These are phyloP conservation scores for Caenorhabditis sp. DNA, from an alignment of 2,888 invertebrate species.

Conservation along the genomic window DNA sequence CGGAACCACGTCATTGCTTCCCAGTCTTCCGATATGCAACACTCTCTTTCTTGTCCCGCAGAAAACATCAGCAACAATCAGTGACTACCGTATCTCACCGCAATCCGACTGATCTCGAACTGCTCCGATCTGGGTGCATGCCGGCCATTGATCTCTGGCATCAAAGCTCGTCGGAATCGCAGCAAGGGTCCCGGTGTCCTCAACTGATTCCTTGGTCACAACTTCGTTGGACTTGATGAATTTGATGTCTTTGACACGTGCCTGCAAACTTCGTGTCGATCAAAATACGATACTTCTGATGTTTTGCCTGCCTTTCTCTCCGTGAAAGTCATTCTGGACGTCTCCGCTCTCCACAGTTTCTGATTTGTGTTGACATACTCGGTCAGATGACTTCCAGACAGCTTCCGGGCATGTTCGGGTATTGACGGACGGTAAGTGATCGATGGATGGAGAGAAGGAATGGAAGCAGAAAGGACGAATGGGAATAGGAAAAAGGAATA, in stretches of 20 bases:
- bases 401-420: constrained; percentile 26
- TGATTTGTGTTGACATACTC: constrained; percentile 31
- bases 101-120: constrained; percentile 61
- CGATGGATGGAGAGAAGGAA: constrained; percentile 16
- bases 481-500: not conserved
- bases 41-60: not conserved
- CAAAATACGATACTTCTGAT: not conserved
- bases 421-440: constrained; percentile 22
- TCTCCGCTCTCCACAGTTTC: constrained; percentile 48
- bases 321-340: constrained; percentile 38
- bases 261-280: constrained; percentile 7
- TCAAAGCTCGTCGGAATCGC: constrained; percentile 48
- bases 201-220: not conserved
- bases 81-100: constrained; percentile 20
- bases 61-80: not conserved
- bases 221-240: constrained; percentile 54
- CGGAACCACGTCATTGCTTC: constrained; percentile 38
- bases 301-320: constrained; percentile 39
- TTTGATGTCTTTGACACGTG: constrained; percentile 45
- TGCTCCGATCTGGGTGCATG: constrained; percentile 38
- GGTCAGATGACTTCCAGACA: constrained; percentile 33
- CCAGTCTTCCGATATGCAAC: too few relatives aligned
- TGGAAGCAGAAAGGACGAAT: not conserved
- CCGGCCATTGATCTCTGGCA: constrained; percentile 46
- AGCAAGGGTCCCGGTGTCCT: not conserved